These are phyloP conservation scores for Acanthisitta chloris DNA, from an alignment of 2,113 vertebrate genomes.

Conservation along the genomic window DNA sequence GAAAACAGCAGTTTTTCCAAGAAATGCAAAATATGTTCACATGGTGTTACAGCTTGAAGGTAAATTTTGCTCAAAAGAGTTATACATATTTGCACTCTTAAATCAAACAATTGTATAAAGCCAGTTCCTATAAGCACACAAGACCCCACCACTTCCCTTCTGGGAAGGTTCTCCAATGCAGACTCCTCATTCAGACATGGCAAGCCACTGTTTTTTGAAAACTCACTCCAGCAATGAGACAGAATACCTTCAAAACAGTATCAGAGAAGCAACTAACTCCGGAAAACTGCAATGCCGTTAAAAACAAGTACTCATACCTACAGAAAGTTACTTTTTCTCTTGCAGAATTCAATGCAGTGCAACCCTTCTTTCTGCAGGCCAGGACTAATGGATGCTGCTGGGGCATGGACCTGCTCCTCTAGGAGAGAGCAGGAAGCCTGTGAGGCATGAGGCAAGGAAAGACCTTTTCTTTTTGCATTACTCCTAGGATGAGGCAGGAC, in stretches of 20 bases:
- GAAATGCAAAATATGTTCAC: neutral
- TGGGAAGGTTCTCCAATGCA: neutral
- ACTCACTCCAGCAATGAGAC: neutral
- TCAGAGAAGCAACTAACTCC: neutral
- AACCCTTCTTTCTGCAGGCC: neutral
- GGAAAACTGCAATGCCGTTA: neutral
- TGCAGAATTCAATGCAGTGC: neutral
- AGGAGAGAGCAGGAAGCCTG: neutral
- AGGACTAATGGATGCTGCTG: neutral
- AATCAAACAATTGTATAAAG: neutral
- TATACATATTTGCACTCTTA: neutral
- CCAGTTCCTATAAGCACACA: neutral
- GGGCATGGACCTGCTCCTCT: neutral
- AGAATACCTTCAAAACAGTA: neutral
- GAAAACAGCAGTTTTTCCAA: too few species aligned
- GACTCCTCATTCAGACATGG: neutral
- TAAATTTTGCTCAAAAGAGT: neutral
- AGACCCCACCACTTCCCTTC: neutral
- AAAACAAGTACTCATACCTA: neutral
- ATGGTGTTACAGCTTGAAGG: neutral
- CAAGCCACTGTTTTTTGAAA: neutral
- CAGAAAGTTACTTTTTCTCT: neutral
- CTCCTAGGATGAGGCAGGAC: neutral
- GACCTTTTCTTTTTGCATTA: neutral
- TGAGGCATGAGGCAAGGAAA: neutral